These are phyloP conservation scores for Denticeps clupeoides DNA, from an alignment of 2,797 vertebrate species.

Conservation along the genomic window DNA sequence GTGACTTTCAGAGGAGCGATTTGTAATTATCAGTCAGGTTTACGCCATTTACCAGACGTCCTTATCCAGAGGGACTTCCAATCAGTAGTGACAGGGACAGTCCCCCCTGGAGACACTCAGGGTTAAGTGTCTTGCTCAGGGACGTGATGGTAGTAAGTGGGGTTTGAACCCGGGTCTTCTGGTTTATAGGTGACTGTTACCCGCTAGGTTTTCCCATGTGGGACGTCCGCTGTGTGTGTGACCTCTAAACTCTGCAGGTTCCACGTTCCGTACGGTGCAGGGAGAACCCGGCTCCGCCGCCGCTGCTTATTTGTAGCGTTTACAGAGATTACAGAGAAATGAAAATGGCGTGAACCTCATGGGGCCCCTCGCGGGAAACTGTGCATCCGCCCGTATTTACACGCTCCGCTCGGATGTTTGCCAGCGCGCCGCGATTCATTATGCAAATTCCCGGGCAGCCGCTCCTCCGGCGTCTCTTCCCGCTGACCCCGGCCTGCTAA, in stretches of 20 bases:
- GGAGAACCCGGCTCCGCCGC: neutral
- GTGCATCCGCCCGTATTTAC: neutral
- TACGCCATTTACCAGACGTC: too few relatives aligned
- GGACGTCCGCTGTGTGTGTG: slow-evolving; percentile 10
- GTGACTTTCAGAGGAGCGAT: neutral
- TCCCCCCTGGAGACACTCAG: too few relatives aligned
- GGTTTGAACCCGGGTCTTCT: too few relatives aligned
- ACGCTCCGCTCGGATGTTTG: slow-evolving; percentile 3
- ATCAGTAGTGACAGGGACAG: too few relatives aligned
- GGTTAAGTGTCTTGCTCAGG: too few relatives aligned
- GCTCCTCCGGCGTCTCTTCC: too few relatives aligned
- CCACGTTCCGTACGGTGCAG: neutral
- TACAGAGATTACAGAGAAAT: slow-evolving; percentile 26
- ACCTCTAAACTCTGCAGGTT: slow-evolving; percentile 6
- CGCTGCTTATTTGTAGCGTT: slow-evolving; percentile 22
- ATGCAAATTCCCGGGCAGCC: slow-evolving; percentile 17
- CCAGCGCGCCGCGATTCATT: slow-evolving; percentile 17
- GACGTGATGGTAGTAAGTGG: too few relatives aligned
- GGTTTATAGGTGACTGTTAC: too few relatives aligned
- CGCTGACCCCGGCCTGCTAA: too few relatives aligned
- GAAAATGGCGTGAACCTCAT: neutral
- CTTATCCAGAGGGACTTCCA: too few relatives aligned
- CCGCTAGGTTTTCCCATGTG: slow-evolving; percentile 10
- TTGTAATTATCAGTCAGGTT: neutral
- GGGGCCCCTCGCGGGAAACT: slow-evolving; percentile 2